phyloP scores from a whole-genome alignment of 2,797 vertebrate species.

The Macropodus opercularis region DNA sequence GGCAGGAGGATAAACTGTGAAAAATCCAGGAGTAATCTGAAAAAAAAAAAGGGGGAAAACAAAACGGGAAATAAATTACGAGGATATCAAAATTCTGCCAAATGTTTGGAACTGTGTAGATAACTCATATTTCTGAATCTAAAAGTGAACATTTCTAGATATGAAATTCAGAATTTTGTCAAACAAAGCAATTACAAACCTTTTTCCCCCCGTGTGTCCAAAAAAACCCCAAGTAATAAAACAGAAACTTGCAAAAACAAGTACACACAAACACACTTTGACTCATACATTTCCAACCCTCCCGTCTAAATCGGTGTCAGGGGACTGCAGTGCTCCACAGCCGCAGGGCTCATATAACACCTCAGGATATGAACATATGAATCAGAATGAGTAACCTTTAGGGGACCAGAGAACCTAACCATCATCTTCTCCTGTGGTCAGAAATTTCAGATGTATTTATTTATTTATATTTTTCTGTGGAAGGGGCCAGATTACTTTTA shows the following conservation, averaged over 20 bases:
- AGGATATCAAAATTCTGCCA: background rate
- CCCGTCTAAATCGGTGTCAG: background rate
- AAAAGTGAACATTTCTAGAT: background rate
- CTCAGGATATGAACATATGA: slow-evolving; percentile 4
- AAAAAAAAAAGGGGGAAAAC: background rate
- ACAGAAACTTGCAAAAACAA: background rate
- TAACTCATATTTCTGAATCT: background rate
- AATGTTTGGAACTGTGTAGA: background rate
- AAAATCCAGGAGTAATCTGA: background rate
- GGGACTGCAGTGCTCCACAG: background rate
- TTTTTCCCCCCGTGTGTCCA: background rate
- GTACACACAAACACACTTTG: background rate
- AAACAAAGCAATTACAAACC: background rate
- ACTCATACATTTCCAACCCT: background rate
- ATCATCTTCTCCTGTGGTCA: slow-evolving; percentile 1
- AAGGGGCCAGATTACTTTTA: slow-evolving; percentile 5
- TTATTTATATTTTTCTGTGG: background rate
- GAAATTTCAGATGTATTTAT: slow-evolving; percentile 9
- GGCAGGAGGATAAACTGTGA: background rate
- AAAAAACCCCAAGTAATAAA: background rate
- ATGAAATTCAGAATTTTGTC: background rate
- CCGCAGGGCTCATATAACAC: background rate
- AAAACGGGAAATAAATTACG: background rate
- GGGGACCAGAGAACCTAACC: background rate
- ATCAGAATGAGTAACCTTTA: slow-evolving; percentile 13